Conservation (phyloP, 2,888 invertebrate species). For the Eulithis prunata region DNA sequence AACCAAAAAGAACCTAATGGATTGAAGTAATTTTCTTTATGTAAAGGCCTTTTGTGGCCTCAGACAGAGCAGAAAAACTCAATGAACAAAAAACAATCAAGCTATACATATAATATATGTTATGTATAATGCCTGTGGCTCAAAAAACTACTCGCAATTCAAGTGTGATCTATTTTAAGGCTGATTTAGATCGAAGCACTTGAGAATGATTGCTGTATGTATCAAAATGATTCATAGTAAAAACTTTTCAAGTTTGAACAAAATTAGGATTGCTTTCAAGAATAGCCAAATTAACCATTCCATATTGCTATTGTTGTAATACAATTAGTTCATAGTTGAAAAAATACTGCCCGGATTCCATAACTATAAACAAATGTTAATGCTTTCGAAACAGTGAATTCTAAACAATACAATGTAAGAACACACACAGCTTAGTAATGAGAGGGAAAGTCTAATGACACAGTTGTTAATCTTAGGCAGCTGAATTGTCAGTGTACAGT, state of each 20-base stretch:
- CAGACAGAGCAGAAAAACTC: neutral
- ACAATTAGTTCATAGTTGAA: no score
- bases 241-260: neutral
- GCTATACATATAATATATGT: no score
- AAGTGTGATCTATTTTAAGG: conserved; percentile 22
- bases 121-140: neutral
- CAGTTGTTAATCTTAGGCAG: neutral
- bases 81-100: neutral
- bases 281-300: neutral
- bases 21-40: no score
- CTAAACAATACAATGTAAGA: neutral
- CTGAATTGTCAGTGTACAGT: neutral
- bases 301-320: no score
- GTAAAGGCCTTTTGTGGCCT: no score
- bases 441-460: conserved; percentile 5
- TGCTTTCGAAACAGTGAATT: neutral
- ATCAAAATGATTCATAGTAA: conserved; percentile 8
- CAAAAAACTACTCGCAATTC: neutral
- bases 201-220: conserved; percentile 32
- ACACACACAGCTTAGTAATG: neutral
- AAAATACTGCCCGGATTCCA: neutral
- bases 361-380: neutral
- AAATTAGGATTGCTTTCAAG: neutral
- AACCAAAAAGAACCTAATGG: no score
- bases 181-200: conserved; percentile 22